A percentile compares a stretch with the other conserved stretches of the same genome.
phyloP scores from a whole-genome alignment of 2,888 invertebrate species.

The Ceriagrion tenellum region DNA sequence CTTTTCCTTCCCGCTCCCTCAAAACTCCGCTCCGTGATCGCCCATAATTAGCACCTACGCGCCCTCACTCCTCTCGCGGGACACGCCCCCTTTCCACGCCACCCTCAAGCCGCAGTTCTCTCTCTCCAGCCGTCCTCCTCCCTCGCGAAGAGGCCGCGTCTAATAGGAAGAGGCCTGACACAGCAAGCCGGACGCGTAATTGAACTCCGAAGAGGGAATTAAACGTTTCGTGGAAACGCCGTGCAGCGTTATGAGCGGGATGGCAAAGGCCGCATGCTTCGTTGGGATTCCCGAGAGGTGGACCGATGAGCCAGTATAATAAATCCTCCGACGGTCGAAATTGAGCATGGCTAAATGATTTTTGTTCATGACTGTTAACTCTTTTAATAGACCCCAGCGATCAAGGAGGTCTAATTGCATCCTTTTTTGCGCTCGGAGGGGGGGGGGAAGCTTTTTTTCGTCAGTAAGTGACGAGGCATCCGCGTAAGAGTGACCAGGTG shows the following conservation, averaged over 20 bases:
- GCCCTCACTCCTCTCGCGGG: not conserved
- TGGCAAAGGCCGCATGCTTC: not conserved
- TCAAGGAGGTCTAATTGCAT: not conserved
- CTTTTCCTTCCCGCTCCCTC: not conserved
- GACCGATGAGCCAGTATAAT: not conserved
- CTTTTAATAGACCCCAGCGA: not conserved
- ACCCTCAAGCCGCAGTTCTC: not conserved
- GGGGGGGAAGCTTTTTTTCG: not conserved
- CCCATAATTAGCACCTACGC: slow-evolving; percentile 51
- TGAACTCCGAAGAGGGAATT: not conserved
- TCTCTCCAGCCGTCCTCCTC: not conserved
- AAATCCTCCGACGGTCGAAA: not conserved
- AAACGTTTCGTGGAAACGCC: slow-evolving; percentile 27
- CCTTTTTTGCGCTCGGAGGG: not conserved
- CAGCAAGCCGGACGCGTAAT: slow-evolving; percentile 15
- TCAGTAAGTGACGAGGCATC: not conserved
- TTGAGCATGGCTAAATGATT: not conserved
- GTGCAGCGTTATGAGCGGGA: not conserved
- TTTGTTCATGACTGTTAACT: not conserved
- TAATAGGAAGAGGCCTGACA: not conserved
- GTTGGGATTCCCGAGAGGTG: slow-evolving; percentile 5
- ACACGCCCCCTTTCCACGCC: slow-evolving; percentile 45
- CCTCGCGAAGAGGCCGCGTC: not conserved
- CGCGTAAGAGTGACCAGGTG: not conserved
- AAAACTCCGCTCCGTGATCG: not conserved